Base-by-base conservation (phyloP, 2,797 vertebrate species). In the Odontamblyopus lacepedii region DNA sequence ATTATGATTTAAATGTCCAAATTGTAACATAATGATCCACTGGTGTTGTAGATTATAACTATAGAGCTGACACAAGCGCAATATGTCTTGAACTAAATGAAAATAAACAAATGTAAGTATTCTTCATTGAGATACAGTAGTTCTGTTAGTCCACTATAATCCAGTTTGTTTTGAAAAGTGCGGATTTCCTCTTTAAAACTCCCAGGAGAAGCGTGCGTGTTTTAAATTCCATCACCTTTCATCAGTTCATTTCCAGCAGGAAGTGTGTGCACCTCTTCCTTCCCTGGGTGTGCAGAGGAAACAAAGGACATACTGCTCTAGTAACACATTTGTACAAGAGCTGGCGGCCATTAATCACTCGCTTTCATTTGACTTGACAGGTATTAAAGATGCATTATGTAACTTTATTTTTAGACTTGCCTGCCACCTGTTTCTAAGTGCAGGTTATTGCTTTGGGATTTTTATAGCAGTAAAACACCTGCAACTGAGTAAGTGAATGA, bases 251-350 rank as follows among this genome's bases (percentile, higher is more conserved):
- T 64, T 67, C 63, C 61, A 59, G 75, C 84, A 94, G 92, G 92
- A 94, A 91, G 87, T 77, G 50, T 81, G 84, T 76, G 76, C 69
- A 83, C 78, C 80, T 89, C 85, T 92, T 93, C 92, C 91, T 94
- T 92, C 91, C 91, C 70, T 91, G 90, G 86, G 87, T 87, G 89
- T 91, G 87, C 75, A 81, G 29, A 15, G 80, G 89, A 90, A 87
- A 79, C 78, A 70, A 76, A 89, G 84, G 69, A 51, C 48, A 55
- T 5, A 26, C 5, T 23, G 9, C 19, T 13, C 8, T 56, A 56
- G 16, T 15, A 13, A 41, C 35, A n/a, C 60, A 41, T 12, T 63
- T 63, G 4, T 6, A 5, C 32, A 19, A 63, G 7, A 38, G 32
- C 61, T 38, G 16, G 11, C 55, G 27, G 35, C 35, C 35, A 38